Conservation (phyloP, 1,140 invertebrate species). For the Nylanderia fulva region DNA sequence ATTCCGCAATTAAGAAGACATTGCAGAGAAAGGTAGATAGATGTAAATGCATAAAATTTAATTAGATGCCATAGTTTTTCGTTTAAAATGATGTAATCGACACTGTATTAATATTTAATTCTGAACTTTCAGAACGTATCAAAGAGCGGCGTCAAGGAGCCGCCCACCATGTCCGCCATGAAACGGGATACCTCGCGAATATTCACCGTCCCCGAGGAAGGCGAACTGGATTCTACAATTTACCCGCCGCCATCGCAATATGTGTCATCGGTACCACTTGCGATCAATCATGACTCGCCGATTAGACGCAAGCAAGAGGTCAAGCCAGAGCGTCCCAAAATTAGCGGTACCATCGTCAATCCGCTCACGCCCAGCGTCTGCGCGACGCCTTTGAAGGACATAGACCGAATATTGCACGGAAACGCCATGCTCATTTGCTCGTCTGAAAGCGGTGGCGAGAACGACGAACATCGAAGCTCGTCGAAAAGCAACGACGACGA, state of each 20-base stretch:
- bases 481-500: conserved; percentile 62
- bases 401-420: conserved; percentile 89
- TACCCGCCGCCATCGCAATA: conserved; percentile 78
- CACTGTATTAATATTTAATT: not conserved
- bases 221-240: conserved; percentile 81
- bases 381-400: conserved; percentile 91
- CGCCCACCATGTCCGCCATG: conserved; percentile 85
- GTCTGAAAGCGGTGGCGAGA: conserved; percentile 83
- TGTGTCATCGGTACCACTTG: conserved; percentile 73
- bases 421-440: conserved; percentile 90
- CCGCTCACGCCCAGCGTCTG: conserved; percentile 88
- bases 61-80: not conserved
- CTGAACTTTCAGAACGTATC: conserved; percentile 69
- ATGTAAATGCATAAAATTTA: conserved; percentile 14
- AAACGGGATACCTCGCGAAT: conserved; percentile 92
- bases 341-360: conserved; percentile 73
- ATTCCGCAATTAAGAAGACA: conserved; percentile 72
- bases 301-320: conserved; percentile 78
- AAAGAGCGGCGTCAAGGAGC: conserved; percentile 81
- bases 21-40: conserved; percentile 75
- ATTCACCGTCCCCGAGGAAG: conserved; percentile 93
- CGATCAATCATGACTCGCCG: conserved; percentile 78
- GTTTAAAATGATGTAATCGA: not conserved
- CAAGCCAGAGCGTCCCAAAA: conserved; percentile 82
- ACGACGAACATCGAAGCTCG: conserved; percentile 65